Evolutionary conservation across 2,888 invertebrate species (phyloP).

Genomic region (Spicauda simplicius): DNA sequence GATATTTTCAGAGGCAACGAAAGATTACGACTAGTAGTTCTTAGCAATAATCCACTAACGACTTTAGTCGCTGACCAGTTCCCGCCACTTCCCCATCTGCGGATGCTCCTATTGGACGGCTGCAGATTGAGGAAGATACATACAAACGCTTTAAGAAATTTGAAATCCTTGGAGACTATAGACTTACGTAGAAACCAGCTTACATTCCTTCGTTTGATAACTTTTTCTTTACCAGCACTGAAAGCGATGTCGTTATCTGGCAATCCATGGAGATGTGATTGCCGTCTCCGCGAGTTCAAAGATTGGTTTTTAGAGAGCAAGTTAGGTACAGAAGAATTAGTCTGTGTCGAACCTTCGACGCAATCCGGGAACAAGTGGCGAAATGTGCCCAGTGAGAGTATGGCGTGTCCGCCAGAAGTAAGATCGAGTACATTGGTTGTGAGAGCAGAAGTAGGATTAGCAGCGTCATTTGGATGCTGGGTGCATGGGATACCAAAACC

Average conservation of each 20-base stretch:
- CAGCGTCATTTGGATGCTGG: slow-evolving; percentile 92
- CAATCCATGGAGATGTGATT: slow-evolving; percentile 96
- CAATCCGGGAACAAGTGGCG: slow-evolving; percentile 91
- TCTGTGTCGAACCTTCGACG: slow-evolving; percentile 89
- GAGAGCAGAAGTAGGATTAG: slow-evolving; percentile 92
- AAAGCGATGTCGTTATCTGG: slow-evolving; percentile 92
- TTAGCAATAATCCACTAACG: slow-evolving; percentile 93
- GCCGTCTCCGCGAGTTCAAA: slow-evolving; percentile 92
- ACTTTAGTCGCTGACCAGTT: slow-evolving; percentile 91
- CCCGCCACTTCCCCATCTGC: slow-evolving; percentile 91
- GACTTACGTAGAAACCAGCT: slow-evolving; percentile 93
- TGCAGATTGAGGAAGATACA: slow-evolving; percentile 91
- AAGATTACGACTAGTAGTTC: slow-evolving; percentile 89
- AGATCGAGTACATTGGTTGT: slow-evolving; percentile 85
- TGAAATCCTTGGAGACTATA: slow-evolving; percentile 90
- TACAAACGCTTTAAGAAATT: slow-evolving; percentile 90
- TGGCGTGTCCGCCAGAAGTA: slow-evolving; percentile 93
- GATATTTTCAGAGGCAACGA: slow-evolving; percentile 94
- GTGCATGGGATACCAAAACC: slow-evolving; percentile 94
- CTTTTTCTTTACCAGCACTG: slow-evolving; percentile 89
- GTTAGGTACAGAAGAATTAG: slow-evolving; percentile 89
- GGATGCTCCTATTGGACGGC: slow-evolving; percentile 91
- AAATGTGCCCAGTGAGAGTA: slow-evolving; percentile 89
- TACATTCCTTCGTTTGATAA: slow-evolving; percentile 85
- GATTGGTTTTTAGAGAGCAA: slow-evolving; percentile 93